Evolutionary conservation across 2,888 invertebrate species (phyloP).

Genomic region (Dryomyza anilis): DNA sequence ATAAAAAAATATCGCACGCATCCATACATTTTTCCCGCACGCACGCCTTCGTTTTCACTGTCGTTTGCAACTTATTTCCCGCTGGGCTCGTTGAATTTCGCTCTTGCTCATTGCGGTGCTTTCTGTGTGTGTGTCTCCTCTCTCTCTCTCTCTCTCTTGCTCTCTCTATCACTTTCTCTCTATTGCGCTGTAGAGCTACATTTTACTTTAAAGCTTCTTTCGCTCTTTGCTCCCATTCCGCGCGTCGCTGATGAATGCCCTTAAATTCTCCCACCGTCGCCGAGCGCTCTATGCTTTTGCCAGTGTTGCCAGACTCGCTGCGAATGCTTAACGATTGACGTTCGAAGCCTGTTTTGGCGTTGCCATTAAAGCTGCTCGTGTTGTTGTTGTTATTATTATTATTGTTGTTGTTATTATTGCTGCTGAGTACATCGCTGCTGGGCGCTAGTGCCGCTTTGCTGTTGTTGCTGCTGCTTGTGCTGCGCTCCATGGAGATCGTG

Average conservation of each 20-base stretch:
- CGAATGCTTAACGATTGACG: slow-evolving; percentile 32
- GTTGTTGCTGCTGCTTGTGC: not conserved
- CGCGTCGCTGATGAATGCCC: slow-evolving; percentile 75
- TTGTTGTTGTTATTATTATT: slow-evolving; percentile 35
- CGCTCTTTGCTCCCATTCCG: slow-evolving; percentile 79
- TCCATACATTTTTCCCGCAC: not conserved
- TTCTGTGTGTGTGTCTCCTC: slow-evolving; percentile 9
- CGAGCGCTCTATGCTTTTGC: slow-evolving; percentile 52
- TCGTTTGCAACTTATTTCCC: too few relatives aligned
- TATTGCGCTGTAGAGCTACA: not conserved
- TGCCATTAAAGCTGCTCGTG: not conserved
- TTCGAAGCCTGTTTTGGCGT: slow-evolving; percentile 25
- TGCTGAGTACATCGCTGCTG: too few relatives aligned
- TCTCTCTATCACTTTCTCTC: not conserved
- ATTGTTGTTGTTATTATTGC: slow-evolving; percentile 43
- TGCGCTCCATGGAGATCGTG: slow-evolving; percentile 11
- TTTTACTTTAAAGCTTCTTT: slow-evolving; percentile 66
- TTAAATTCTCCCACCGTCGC: slow-evolving; percentile 65
- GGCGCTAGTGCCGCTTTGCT: too few relatives aligned
- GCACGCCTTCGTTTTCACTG: too few relatives aligned
- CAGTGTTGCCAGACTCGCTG: not conserved
- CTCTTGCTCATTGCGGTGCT: not conserved
- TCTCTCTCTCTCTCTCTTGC: slow-evolving; percentile 17
- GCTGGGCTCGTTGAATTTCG: not conserved
- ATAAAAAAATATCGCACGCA: not conserved